Base-by-base conservation (phyloP, 2,113 vertebrate species). In the Triplophysa tibetana region DNA sequence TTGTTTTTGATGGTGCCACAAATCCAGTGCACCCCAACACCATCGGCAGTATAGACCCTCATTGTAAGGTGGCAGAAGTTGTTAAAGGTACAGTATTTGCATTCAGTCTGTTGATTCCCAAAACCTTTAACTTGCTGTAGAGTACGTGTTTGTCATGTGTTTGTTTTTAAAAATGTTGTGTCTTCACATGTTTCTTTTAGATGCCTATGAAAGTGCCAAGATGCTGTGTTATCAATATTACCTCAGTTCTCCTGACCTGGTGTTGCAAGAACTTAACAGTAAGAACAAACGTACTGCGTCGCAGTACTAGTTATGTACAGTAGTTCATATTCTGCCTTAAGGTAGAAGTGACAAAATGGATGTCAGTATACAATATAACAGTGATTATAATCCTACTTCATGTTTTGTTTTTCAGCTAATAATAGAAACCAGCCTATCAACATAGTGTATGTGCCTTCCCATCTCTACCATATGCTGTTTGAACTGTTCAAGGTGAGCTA, bases 391-490 rank as follows among this genome's bases (percentile, higher is more conserved):
- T 6, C 50, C 14, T 52, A 38, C 33, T 52, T 52, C 50, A 17
- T 16, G 14, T 52, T 52, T 52, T 16, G 13, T 17, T 24, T 75
- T 16, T 1, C 91, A 97, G 96, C 88, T 1, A 89, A 92, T 83
- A 90, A 86, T 26, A 65, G 87, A 24, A 90, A 84, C 50, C 92
- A 93, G 80, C 90, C 94, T 0, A 91, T 96, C 33, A 93, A 88
- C 89, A 98, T 98, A 38, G 96, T 96, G 11, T 98, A 98, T 7
- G 95, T 98, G 26, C 96, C 96, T 16, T 98, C 97, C 17, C 97
- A 98, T 80, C 94, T 98, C 33, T 98, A 98, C 84, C 97, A 98
- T 91, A 97, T 98, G 94, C 94, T 98, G 78, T 98, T 98, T 43
- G 96, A 98, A 88, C 95, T 98, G 88, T 98, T 98, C 80, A 98